These are phyloP conservation scores for Machimus atricapillus DNA, from an alignment of 2,888 invertebrate species.

Conservation along the genomic window DNA sequence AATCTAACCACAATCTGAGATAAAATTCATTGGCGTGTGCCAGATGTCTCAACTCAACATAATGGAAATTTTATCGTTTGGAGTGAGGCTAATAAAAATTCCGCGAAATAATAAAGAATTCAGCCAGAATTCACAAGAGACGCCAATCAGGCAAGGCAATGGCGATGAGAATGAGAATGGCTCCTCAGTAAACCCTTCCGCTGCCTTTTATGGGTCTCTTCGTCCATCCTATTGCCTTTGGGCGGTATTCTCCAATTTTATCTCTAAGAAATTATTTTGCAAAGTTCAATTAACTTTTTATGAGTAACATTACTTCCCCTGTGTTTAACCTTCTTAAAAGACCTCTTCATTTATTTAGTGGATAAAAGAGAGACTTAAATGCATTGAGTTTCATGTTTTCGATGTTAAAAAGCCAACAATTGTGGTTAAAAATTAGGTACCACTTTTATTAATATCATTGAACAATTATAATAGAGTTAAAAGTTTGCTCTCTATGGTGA, in stretches of 20 bases:
- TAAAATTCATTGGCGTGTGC: not conserved
- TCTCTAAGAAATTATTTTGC: not conserved
- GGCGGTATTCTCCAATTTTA: not conserved
- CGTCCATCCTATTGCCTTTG: not conserved
- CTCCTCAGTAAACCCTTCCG: not conserved
- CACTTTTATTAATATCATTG: not conserved
- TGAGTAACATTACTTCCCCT: not conserved
- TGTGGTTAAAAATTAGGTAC: not conserved
- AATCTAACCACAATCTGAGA: not conserved
- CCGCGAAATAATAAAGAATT: not conserved
- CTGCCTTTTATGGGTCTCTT: not conserved
- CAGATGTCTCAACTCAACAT: not conserved
- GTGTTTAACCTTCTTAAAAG: not conserved
- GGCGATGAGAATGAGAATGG: not conserved
- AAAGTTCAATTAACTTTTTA: not conserved
- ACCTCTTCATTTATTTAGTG: not conserved
- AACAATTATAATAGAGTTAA: too few species aligned
- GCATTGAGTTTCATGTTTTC: not conserved
- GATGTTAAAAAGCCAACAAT: too few species aligned
- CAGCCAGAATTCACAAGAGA: not conserved
- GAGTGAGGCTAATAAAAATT: not conserved
- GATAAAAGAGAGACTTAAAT: not conserved
- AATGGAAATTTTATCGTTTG: not conserved
- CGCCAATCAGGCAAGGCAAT: not conserved
- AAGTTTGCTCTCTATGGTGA: too few species aligned